Base-by-base conservation (phyloP, 2,113 vertebrate species). In the Coptodon rendalli region DNA sequence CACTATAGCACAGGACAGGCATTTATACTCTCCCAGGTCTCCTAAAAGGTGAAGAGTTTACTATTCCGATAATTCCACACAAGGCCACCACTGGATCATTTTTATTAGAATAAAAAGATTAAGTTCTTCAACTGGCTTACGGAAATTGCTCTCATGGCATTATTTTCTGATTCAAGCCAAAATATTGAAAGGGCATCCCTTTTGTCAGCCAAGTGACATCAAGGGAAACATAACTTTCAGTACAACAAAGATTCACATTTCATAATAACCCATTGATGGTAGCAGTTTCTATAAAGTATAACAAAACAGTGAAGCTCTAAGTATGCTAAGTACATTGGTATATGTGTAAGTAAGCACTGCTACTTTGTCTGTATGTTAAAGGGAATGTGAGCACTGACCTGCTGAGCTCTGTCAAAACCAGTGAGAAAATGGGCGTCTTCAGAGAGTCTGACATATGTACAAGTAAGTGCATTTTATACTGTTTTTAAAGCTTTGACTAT, bases 381-480 rank as follows among this genome's bases (percentile, higher is more conserved):
- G 97, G 97, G 43, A 3, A 92, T 2, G 92, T 97, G 16, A 89
- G 80, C 81, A 0, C 1, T 3, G 52, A 87, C 1, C 92, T 89
- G 11, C 91, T 97, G 52, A 56, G 6, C 2, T 89, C 95, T 7
- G 90, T 97, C 83, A 95, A 93, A 91, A 89, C 87, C 83, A 96
- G 90, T 38, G 57, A 83, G 3, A 24, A 12, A 81, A 96, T 97
- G 97, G 97, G 96, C 24, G 0, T 2, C 4, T 97, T 91, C 88
- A 91, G 3, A 86, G 94, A 96, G 86, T 88, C 94, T 1, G 2
- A 56, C 2, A 3, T 2, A 6, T 97, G 97, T 43, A 48, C 31
- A 82, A 89, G 96, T 97, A 89, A 96, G 96, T 93, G 19, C 4
- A 4, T 63, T 40, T 11, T n/a, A 50, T 29, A 5, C 34, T 83